Conservation (phyloP, 2,888 invertebrate species). For the Acronicta aceris region DNA sequence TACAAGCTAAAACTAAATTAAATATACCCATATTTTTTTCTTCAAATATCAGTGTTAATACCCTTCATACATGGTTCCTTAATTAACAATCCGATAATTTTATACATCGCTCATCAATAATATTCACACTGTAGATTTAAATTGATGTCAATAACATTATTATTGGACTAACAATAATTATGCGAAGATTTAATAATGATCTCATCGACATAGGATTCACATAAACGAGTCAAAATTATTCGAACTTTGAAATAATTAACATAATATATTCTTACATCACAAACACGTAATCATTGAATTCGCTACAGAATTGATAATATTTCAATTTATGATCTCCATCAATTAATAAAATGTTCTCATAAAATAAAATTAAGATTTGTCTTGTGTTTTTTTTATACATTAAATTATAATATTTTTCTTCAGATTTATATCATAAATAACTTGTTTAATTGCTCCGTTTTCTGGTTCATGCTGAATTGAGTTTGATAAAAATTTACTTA, state of each 20-base stretch:
- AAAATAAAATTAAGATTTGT: not conserved
- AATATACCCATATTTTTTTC: too few relatives aligned
- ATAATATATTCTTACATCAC: slow-evolving; percentile 25
- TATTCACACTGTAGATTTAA: slow-evolving; percentile 1
- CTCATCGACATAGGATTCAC: slow-evolving; percentile 48
- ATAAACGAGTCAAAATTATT: slow-evolving; percentile 34
- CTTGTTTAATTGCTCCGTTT: too few relatives aligned
- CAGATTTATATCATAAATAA: too few relatives aligned
- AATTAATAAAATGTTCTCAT: slow-evolving; percentile 3
- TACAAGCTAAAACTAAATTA: too few relatives aligned
- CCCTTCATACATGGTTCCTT: too few relatives aligned
- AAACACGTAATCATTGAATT: slow-evolving; percentile 34
- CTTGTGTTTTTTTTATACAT: not conserved
- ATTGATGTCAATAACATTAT: slow-evolving; percentile 14
- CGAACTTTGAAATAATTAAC: slow-evolving; percentile 35
- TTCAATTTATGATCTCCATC: slow-evolving; percentile 12
- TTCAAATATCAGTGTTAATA: too few relatives aligned
- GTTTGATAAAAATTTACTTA: too few relatives aligned
- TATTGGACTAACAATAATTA: slow-evolving; percentile 18
- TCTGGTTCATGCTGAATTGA: too few relatives aligned
- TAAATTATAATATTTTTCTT: not conserved
- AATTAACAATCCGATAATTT: too few relatives aligned
- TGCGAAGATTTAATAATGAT: slow-evolving; percentile 22
- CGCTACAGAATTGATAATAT: slow-evolving; percentile 17
- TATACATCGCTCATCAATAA: not conserved